Percentiles rank a stretch among this genome's conserved stretches.
phyloP scores from a whole-genome alignment of 2,888 invertebrate genomes.

The Mylabris sibirica region DNA sequence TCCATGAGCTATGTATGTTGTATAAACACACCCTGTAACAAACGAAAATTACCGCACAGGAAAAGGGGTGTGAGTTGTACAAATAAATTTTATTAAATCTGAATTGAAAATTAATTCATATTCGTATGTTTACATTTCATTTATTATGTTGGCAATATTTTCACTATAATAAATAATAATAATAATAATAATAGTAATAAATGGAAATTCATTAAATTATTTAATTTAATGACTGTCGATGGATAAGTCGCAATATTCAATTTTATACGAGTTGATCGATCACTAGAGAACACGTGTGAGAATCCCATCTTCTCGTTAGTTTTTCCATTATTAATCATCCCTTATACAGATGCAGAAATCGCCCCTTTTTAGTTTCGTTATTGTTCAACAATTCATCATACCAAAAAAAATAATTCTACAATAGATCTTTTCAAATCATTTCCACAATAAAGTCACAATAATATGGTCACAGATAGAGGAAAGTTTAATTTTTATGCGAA shows the following conservation, averaged over 20 bases:
- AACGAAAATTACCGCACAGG: neutral
- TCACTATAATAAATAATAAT: neutral
- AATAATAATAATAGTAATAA: neutral
- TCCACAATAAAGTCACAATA: too few relatives aligned
- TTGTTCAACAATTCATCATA: neutral
- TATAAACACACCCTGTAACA: neutral
- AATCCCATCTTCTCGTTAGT: neutral
- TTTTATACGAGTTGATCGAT: neutral
- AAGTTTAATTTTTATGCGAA: too few relatives aligned
- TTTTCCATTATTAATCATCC: neutral
- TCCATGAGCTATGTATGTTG: neutral
- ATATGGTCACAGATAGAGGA: too few relatives aligned
- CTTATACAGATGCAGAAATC: neutral
- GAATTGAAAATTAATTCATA: neutral
- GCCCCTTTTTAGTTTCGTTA: neutral
- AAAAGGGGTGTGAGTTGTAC: neutral
- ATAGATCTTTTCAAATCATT: neutral
- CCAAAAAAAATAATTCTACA: neutral
- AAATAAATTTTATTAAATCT: neutral
- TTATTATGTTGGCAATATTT: neutral
- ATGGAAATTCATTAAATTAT: neutral
- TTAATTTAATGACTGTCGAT: neutral
- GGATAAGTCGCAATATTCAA: neutral
- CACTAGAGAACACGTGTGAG: neutral
- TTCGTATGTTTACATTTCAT: neutral